These are phyloP conservation scores for Cotesia chilonis DNA, from an alignment of 1,140 invertebrate genomes.

Conservation along the genomic window DNA sequence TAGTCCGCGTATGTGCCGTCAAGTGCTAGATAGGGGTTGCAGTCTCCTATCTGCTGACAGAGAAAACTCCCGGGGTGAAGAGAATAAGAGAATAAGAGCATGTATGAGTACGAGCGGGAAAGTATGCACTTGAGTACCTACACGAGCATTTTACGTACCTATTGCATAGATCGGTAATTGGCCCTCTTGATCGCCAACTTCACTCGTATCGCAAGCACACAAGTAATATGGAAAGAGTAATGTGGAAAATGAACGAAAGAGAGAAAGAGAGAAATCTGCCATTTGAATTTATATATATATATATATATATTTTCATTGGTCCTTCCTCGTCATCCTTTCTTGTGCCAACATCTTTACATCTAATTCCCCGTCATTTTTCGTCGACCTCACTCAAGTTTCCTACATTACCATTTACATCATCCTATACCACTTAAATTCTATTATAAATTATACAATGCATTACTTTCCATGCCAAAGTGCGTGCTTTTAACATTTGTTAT, in stretches of 20 bases:
- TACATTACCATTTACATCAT: not conserved
- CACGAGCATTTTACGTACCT: conserved; percentile 33
- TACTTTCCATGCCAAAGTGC: conserved; percentile 15
- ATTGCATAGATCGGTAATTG: conserved; percentile 52
- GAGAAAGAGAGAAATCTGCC: conserved; percentile 24
- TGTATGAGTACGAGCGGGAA: conserved; percentile 1
- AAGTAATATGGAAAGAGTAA: no score
- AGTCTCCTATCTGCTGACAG: not conserved
- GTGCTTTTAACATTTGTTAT: not conserved
- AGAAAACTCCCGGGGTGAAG: not conserved
- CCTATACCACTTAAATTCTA: not conserved
- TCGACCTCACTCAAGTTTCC: conserved; percentile 33
- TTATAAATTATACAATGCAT: conserved; percentile 1
- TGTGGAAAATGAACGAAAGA: not conserved
- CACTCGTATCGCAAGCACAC: conserved; percentile 36
- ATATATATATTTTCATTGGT: conserved; percentile 37
- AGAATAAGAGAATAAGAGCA: not conserved
- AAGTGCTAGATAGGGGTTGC: conserved; percentile 2
- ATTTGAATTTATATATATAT: conserved; percentile 41
- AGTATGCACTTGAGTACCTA: conserved; percentile 28
- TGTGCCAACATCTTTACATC: conserved; percentile 19
- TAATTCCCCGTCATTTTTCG: conserved; percentile 27
- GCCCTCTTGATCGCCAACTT: conserved; percentile 59
- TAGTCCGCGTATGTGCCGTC: conserved; percentile 2
- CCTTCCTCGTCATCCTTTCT: conserved; percentile 13